Base-by-base conservation (phyloP, 2,797 vertebrate genomes). In the Pantherophis vulpinus region DNA sequence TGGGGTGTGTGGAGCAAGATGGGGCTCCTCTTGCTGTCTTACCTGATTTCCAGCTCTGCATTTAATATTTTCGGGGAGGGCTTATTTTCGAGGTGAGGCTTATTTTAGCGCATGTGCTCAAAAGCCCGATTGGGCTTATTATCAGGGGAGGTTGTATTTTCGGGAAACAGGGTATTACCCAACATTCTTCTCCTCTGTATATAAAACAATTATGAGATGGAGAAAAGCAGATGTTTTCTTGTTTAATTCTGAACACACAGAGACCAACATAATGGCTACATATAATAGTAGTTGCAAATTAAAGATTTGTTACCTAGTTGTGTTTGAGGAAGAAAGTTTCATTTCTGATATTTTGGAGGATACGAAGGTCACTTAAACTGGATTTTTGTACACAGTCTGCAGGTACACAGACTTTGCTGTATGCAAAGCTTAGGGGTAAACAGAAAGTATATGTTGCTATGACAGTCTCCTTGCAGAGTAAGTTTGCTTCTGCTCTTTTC, bases 211-310 rank as follows among this genome's bases (percentile, higher is more conserved):
- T 90, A 93, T 88, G 83, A 87, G 0, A 27, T 70, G 83, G 42
- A 90, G 94, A 83, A 0, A 96, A 95, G 0, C 70, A 9, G 54
- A 70, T 20, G 86, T 88, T 93, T 29, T 60, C 94, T 59, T 87
- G 66, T 88, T 94, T 91, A 79, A 87, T 70, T 94, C 93, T 12
- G 92, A 95, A 88, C 95, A 94, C 60, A 91, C 92, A 90, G 86
- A 86, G 94, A 1, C 91, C 32, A 87, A n/a, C 11, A 54, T 27
- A 91, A 32, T 87, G 9, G 10, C 16, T 70, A 7, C 88, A 88
- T 88, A 25, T 66, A 74, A 23, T 56, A 32, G 9, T 74, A 3
- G 0, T 74, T 90, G 27, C 47, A 61, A 47, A 42, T 9, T 61
- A 61, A 32, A 51, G n/a, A 42, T 14, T 27, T 51, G 37, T 89